Evolutionary conservation across 2,113 vertebrate genomes (phyloP), one percentile per base, ranked within the genome.

Genomic region (Gymnogyps californianus): DNA sequence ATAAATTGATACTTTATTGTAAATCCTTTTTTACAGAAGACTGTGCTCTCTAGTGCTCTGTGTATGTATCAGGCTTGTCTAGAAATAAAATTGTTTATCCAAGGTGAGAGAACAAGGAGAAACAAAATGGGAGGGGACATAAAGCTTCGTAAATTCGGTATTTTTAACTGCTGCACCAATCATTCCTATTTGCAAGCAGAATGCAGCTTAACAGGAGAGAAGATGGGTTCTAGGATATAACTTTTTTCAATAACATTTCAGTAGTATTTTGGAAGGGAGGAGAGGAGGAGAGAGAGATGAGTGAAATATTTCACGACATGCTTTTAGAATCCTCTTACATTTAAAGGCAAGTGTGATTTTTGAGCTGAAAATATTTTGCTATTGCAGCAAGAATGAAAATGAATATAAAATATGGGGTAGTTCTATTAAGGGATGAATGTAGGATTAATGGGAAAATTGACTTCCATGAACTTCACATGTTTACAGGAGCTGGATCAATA

Each of bases 381-480:
- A 12, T 49, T 94, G 25, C 83, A 85, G 46, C 3, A 2, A 83
- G 89, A 87, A 70, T 36, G 40, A 79, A 95, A 85, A 77, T 31
- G 7, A 42, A 34, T 72, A 40, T 89, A 49, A 91, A 93, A 71
- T 74, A 92, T 67, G 51, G 28, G 19, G 10, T 59, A 57, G 58
- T 90, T 97, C 25, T 96, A 15, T 90, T 89, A 83, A 85, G 54
- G 78, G 20, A 25, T 32, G 34, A 83, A 88, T 42, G 21, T 75
- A n/a, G 42, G 74, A 67, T 93, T 92, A 96, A 92, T 92, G 34
- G 54, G 6, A 87, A 83, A 85, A 83, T 49, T 85, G 58, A 77
- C 74, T 96, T 95, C 71, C 75, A 46, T 94, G 94, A 96, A 93
- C 47, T 86, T 93, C 40, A 44, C 6, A 4, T 94, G 47, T 92